phyloP scores from a whole-genome alignment of 2,888 invertebrate genomes.

The Ichneumon xanthorius region DNA sequence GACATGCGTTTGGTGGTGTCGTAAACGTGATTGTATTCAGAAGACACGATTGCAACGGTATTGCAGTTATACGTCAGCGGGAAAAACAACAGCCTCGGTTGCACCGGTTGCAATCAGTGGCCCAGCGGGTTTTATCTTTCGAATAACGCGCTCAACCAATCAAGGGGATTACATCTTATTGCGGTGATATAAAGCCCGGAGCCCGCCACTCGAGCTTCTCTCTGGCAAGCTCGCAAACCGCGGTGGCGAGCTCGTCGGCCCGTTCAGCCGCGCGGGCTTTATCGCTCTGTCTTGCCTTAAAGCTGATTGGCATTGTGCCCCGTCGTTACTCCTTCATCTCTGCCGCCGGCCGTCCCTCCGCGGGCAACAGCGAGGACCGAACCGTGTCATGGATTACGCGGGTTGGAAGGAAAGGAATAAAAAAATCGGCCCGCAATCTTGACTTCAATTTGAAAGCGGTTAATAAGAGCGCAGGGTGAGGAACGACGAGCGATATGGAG shows the following conservation, averaged over 20 bases:
- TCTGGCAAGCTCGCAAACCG: slow-evolving; percentile 17
- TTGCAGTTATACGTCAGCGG: neutral
- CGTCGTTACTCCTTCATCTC: slow-evolving; percentile 43
- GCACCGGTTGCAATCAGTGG: slow-evolving; percentile 39
- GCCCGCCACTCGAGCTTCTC: slow-evolving; percentile 16
- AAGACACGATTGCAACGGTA: neutral
- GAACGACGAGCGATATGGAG: neutral
- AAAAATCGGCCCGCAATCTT: slow-evolving; percentile 16
- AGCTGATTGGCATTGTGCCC: slow-evolving; percentile 66
- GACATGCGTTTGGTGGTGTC: neutral
- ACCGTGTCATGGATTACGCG: slow-evolving; percentile 31
- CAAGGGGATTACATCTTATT: slow-evolving; percentile 56
- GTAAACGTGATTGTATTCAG: neutral
- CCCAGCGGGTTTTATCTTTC: slow-evolving; percentile 40
- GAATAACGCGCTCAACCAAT: slow-evolving; percentile 55
- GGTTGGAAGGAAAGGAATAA: neutral
- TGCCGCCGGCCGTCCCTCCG: neutral
- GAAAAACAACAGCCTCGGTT: neutral
- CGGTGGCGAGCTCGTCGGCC: slow-evolving; percentile 12
- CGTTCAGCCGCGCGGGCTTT: slow-evolving; percentile 49
- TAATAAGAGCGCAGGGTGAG: neutral
- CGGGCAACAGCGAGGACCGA: neutral
- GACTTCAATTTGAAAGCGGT: slow-evolving; percentile 27
- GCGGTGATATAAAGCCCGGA: slow-evolving; percentile 43
- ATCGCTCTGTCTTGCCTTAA: slow-evolving; percentile 60